Base-by-base conservation (phyloP, 2,797 vertebrate genomes). In the Thaleichthys pacificus region DNA sequence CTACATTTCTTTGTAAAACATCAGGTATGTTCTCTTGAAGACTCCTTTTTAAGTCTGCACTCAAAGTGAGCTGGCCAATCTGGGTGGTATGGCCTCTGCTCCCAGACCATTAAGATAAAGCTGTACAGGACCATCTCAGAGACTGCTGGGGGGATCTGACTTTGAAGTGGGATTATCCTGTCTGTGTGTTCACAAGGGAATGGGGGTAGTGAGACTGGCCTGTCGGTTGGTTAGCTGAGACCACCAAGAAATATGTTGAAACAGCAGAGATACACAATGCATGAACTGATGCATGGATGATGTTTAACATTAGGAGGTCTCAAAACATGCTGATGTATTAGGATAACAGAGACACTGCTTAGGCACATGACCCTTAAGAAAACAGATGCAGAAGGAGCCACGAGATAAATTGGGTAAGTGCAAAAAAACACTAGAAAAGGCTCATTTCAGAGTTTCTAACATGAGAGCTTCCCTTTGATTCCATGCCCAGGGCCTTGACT, bases 131-230 rank as follows among this genome's bases (percentile, higher is more conserved):
- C 69, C 49, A 69, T 79, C 68, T 82, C 51, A 7, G 19, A 74
- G 73, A 78, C 30, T 14, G 21, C 75, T n/a, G 79, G 75, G 19
- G 80, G 76, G 69, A 78, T 69, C 63, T 65, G 51, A 47, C 85
- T 89, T 89, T 90, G 85, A 89, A 88, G 86, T 84, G 75, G 82
- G 84, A 88, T 88, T 89, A 88, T 73, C 65, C 54, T 83, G 61
- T 76, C 66, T 75, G 79, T 69, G 62, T 70, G 51, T 56, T 56
- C 51, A 56, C 19, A 56, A 56, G 51, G 19, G 51, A 56, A 56
- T n/a, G 19, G 17, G 19, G 51, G 15, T 56, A 56, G 51, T 56
- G 4, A 56, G 15, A 17, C 4, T n/a, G 51, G 51, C 9, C 19
- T 5, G 19, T 9, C 5, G 51, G 51, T n/a, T 8, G 51, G 51